Evolutionary conservation across 1,140 invertebrate species (phyloP), one percentile per base, ranked within the genome.

Genomic region (Berghia stephanieae): DNA sequence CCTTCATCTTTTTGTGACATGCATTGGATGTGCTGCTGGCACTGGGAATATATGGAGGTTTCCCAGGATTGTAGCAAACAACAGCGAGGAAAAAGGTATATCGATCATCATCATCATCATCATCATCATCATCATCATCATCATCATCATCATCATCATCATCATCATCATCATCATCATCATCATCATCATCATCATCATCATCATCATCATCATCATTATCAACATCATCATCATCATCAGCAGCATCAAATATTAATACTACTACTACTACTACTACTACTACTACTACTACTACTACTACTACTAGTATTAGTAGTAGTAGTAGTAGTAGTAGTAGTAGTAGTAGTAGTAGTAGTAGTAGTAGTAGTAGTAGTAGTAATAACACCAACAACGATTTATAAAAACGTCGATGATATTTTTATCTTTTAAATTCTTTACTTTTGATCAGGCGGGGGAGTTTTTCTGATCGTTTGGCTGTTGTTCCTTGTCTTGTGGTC

Each of bases 11-110:
- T 74, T 88, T 13, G 72, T 82, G 66, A 84, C 85, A 21, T 87
- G 85, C 60, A 78, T 88, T 31, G 87, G 86, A 1, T 85, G 82
- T 77, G 83, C 87, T n/a, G 81, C 87, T 0, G 87, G 87, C 0
- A 87, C 87, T 5, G 87, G 86, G 31, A 88, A 88, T 74, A 85
- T 88, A n/a, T 88, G 87, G 87, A 77, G 87, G 21, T 88, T 88
- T 75, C 86, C 87, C 0, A 81, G 86, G 34, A 85, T 88, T 55
- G 82, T 86, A 0, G 87, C 87, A 8, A 81, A 80, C 44, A 87
- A 87, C 69, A 87, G 86, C 42, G 79, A 82, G 18, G 79, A 85
- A 36, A 74, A 83, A 77, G 87, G 86, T 87, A 75, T 74, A 36
- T 13, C 6, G n/a, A 1, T 21, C n/a, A n/a, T n/a, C 5, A 24